Base-by-base conservation (phyloP, 1,140 invertebrate species). In the Mercenaria mercenaria region DNA sequence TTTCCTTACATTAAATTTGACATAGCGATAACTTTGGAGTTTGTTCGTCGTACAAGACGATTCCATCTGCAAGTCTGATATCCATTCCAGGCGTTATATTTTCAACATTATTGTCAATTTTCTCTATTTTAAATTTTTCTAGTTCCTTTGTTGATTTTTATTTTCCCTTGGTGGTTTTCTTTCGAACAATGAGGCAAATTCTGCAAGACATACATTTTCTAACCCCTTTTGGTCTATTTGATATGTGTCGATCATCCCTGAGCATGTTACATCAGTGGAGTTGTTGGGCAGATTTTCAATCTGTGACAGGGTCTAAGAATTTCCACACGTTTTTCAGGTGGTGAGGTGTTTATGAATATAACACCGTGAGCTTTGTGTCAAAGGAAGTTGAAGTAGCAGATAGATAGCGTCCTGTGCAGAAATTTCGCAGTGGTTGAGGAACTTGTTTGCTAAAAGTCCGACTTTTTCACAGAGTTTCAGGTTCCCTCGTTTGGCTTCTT, bases 361-460 rank as follows among this genome's bases (percentile, higher is more conserved):
- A 88, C 67, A 83, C 77, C 37, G 34, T 23, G 87, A 88, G 26
- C 61, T 88, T 81, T 88, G 61, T 39, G 41, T 81, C 4, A 80
- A 20, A 26, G 50, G 59, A 15, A 82, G 37, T 76, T 59, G 61
- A 41, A 84, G 77, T 4, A 91, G 39, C 13, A 91, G 29, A n/a
- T 87, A 91, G 61, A 80, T 72, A 29, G 91, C 90, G 72, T 92
- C 90, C 80, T 92, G 90, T n/a, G 90, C 91, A 23, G 56, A 79
- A 20, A 89, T 76, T 83, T 92, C 91, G 64, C 86, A 83, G 47
- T 90, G 81, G 41, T 92, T 92, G 0, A 92, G 80, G 39, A 92
- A 92, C 43, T 91, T 92, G 50, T 92, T 91, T 32, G 84, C 80
- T 11, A 92, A 91, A 18, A 77, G 34, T 76, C 86, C 15, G 20